Evolutionary conservation across 2,888 invertebrate genomes (phyloP).

Genomic region (Acanthosepion lycidas): DNA sequence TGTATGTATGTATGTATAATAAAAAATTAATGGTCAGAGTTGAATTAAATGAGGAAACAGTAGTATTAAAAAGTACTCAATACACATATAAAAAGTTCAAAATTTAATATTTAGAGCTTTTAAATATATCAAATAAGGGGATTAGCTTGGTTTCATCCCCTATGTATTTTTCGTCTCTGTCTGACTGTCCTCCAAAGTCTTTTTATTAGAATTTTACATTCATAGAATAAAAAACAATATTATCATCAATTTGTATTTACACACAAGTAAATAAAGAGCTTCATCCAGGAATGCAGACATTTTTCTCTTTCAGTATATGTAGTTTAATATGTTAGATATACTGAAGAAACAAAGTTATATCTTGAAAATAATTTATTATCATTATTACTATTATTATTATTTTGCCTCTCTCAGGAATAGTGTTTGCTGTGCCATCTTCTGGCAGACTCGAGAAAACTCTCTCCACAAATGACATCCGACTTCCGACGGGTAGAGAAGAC

Average conservation of each 20-base stretch:
- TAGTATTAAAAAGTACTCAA: too few relatives aligned
- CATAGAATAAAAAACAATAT: not conserved
- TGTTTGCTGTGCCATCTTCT: not conserved
- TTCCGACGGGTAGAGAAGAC: not conserved
- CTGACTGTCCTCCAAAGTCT: too few relatives aligned
- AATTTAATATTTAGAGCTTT: too few relatives aligned
- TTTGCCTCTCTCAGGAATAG: not conserved
- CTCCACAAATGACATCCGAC: not conserved
- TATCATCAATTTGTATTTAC: not conserved
- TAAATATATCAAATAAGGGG: too few relatives aligned
- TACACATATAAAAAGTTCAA: too few relatives aligned
- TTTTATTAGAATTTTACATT: too few relatives aligned
- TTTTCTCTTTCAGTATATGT: not conserved
- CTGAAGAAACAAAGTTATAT: too few relatives aligned
- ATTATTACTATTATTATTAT: not conserved
- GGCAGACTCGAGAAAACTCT: not conserved
- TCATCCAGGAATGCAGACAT: not conserved
- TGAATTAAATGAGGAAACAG: too few relatives aligned
- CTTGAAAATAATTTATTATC: too few relatives aligned
- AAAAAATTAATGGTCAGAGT: too few relatives aligned
- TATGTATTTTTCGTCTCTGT: not conserved
- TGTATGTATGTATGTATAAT: too few relatives aligned
- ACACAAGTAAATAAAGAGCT: not conserved
- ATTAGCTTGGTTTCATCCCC: too few relatives aligned
- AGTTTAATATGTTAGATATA: not conserved